Evolutionary conservation across 2,888 invertebrate species (phyloP), one percentile per base, ranked within the genome.

Genomic region (Aphidius colemani): DNA sequence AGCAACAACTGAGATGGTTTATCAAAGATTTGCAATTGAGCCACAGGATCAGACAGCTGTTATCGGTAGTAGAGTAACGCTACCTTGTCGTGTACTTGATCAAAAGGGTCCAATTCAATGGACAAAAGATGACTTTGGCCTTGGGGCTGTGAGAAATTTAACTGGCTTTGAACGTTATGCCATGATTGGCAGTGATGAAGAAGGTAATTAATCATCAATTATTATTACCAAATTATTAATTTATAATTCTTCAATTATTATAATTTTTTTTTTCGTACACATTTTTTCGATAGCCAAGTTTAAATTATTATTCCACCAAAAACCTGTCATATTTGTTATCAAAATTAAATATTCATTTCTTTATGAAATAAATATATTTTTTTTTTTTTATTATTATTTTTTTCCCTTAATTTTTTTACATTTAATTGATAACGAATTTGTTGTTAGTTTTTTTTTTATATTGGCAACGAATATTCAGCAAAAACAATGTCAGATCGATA

Each of bases 91-190:
- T 49, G 94, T 97, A 39, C 90, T 94, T 79, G 90, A 92, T 78
- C 94, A 95, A 82, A 88, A 88, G 53, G 98, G 98, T 1, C 89
- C 91, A 61, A 87, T 98, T 61, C 98, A 98, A 82, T 98, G 98
- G 98, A 97, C 97, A 64, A 94, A 95, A 78, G 96, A 97, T 78
- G 96, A 95, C 78, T 98, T 97, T 77, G 98, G 96, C 0, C 87
- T 98, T 44, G 98, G 98, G 1, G 89, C 93, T 0, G 94, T 96
- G 77, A 86, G 97, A 70, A 92, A 94, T 74, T 86, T 98, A 65
- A 93, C 93, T 66, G 95, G 95, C 48, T 98, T 93, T 83, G 94
- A 95, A 67, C 88, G 98, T 65, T 98, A 98, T 84, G 89, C 92
- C 70, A 98, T 98, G 97, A 92, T 96, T 70, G 98, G 98, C 53